phyloP scores from a whole-genome alignment of 2,797 vertebrate species.

The Danio tinwini region DNA sequence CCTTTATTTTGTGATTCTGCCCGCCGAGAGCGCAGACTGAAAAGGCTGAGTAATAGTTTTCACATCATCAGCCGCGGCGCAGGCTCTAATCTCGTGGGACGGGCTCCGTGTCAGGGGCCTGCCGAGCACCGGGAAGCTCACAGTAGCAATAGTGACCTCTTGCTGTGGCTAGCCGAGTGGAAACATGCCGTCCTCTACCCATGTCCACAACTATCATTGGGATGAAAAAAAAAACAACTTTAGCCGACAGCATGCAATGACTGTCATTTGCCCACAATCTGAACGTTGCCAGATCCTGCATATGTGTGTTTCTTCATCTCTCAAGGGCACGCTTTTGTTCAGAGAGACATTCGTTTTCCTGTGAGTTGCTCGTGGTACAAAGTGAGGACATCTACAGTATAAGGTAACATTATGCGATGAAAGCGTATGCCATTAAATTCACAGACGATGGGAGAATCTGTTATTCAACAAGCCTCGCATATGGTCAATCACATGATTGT shows the following conservation, averaged over 20 bases:
- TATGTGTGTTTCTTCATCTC: not conserved
- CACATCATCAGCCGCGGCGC: constrained; percentile 19
- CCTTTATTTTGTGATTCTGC: constrained; percentile 25
- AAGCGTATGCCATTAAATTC: not conserved
- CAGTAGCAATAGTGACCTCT: constrained; percentile 24
- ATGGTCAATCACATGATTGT: not conserved
- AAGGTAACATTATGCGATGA: not conserved
- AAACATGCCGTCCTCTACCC: constrained; percentile 26
- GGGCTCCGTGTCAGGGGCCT: constrained; percentile 26
- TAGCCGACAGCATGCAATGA: not conserved
- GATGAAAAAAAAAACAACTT: not conserved
- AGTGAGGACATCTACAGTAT: not conserved
- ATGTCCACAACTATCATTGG: constrained; percentile 21
- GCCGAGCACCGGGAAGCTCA: constrained; percentile 26
- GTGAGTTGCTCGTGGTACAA: not conserved
- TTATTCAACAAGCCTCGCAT: not conserved
- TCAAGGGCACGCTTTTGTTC: not conserved
- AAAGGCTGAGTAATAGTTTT: constrained; percentile 44
- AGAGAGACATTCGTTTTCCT: not conserved
- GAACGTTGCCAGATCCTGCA: not conserved
- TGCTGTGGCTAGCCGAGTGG: constrained; percentile 11
- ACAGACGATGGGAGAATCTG: not conserved
- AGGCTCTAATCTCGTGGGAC: constrained; percentile 36
- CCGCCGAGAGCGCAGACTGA: constrained; percentile 23
- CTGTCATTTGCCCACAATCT: constrained; percentile 1